Conservation (phyloP, 1,140 invertebrate genomes). For the Brachionus sp. region DNA sequence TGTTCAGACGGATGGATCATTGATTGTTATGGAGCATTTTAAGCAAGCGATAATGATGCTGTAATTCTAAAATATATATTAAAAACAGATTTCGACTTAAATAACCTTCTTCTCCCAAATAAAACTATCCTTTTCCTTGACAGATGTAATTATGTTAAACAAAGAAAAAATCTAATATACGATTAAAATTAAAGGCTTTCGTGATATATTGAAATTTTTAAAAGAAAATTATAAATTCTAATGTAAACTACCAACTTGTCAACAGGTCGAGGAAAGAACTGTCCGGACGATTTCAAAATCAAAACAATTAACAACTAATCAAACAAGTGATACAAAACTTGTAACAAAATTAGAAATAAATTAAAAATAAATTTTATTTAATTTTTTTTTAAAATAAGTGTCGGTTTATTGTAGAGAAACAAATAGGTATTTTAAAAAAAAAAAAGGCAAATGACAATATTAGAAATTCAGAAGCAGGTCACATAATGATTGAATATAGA, state of each 20-base stretch:
- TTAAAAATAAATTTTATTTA: background rate
- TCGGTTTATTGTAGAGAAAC: slow-evolving; percentile 24
- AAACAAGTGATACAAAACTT: background rate
- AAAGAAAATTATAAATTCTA: background rate
- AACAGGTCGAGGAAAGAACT: background rate
- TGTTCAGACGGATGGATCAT: slow-evolving; percentile 7
- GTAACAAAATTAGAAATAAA: background rate
- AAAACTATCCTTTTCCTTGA: slow-evolving; percentile 9
- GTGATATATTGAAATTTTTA: background rate
- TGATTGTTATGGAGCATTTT: slow-evolving; percentile 19
- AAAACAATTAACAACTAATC: background rate
- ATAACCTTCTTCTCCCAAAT: background rate
- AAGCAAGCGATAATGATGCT: slow-evolving; percentile 4
- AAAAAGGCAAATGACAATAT: background rate
- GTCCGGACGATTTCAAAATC: background rate
- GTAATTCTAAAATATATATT: background rate
- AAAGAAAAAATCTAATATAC: background rate
- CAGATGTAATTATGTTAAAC: background rate
- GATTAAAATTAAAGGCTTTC: background rate
- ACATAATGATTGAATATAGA: slow-evolving; percentile 2
- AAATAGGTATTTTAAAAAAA: background rate
- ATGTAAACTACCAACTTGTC: background rate
- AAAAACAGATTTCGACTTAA: background rate
- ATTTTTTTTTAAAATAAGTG: background rate
- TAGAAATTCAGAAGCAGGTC: slow-evolving; percentile 15